These are phyloP conservation scores for Zosterops hypoxanthus DNA, from an alignment of 2,113 vertebrate species.

Conservation along the genomic window DNA sequence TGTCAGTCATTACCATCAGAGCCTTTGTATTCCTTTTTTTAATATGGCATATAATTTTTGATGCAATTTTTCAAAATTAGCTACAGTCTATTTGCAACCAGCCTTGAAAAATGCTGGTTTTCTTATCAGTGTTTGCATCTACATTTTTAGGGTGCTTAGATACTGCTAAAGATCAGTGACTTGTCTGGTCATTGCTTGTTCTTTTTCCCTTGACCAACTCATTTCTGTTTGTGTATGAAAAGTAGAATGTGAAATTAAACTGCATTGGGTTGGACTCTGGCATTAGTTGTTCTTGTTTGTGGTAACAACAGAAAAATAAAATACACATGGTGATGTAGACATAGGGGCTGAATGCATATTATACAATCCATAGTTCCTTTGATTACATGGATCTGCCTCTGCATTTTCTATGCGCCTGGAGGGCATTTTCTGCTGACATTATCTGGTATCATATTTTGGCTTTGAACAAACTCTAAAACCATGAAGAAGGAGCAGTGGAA, in stretches of 20 bases:
- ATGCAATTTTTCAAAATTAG: neutral
- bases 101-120: neutral
- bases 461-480: neutral
- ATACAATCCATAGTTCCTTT: neutral
- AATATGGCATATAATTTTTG: neutral
- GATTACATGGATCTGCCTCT: neutral
- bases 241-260: neutral
- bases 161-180: neutral
- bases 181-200: neutral
- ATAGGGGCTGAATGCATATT: neutral
- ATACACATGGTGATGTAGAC: neutral
- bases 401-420: neutral
- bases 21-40: neutral
- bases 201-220: neutral
- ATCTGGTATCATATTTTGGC: neutral
- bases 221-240: neutral
- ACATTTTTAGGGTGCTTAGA: neutral
- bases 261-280: neutral
- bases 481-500: neutral
- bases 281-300: neutral
- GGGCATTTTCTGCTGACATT: neutral
- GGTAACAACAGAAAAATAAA: neutral
- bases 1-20: neutral
- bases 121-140: neutral
- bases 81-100: neutral